These are phyloP conservation scores for Rousettus madagascariensis DNA, from an alignment of 2,797 vertebrate genomes.

Conservation along the genomic window DNA sequence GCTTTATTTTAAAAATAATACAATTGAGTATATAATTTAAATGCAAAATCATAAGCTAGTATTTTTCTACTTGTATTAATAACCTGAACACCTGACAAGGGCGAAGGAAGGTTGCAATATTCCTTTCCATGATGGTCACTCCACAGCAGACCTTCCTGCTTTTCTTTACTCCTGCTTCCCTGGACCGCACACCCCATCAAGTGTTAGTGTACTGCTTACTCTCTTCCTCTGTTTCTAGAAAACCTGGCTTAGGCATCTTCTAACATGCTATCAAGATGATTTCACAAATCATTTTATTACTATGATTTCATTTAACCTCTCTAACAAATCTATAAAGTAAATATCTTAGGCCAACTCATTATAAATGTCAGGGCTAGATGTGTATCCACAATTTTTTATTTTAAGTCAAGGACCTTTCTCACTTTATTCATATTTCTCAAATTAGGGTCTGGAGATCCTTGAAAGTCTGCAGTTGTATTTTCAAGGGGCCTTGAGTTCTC, in stretches of 20 bases:
- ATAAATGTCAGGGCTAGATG: background rate
- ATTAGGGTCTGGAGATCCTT: conserved; percentile 39
- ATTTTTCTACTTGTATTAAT: conserved; percentile 16
- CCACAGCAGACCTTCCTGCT: background rate
- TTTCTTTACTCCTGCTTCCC: background rate
- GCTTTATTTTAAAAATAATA: conserved; percentile 21
- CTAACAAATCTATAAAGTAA: background rate
- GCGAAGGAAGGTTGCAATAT: background rate
- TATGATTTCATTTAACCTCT: background rate
- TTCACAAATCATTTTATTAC: background rate
- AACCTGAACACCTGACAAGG: background rate
- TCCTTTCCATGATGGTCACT: background rate
- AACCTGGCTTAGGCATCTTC: background rate
- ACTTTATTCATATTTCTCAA: background rate
- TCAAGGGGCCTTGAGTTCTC: conserved; percentile 46
- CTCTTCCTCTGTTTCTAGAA: background rate
- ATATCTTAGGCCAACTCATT: background rate
- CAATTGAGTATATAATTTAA: background rate
- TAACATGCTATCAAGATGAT: background rate
- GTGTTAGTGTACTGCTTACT: background rate
- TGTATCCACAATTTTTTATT: background rate
- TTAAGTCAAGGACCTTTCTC: conserved; percentile 45
- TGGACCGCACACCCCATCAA: background rate
- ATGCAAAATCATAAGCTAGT: background rate
- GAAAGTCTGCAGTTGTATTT: conserved; percentile 39